Percentiles rank a stretch among this genome's conserved stretches.
Conservation (phyloP, 2,113 vertebrate species). For the Hypanus sabinus region DNA sequence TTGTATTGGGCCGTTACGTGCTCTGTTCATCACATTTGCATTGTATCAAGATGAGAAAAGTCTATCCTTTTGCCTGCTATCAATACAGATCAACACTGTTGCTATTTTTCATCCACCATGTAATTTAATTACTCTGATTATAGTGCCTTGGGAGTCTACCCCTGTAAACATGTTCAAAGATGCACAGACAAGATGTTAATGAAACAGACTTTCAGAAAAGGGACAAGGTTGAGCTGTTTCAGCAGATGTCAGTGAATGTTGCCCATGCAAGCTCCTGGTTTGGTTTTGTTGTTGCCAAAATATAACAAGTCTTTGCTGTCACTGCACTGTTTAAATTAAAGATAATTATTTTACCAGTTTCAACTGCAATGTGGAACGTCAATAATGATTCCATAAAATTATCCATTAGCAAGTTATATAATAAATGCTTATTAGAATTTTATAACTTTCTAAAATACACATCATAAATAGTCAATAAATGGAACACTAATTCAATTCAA, state of each 20-base stretch:
- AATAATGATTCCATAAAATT: no score
- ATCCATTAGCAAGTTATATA: no score
- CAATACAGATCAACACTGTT: constrained; percentile 4
- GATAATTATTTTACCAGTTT: no score
- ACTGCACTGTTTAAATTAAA: not conserved
- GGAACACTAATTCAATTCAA: no score
- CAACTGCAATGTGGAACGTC: no score
- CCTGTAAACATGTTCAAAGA: constrained; percentile 32
- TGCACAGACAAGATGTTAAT: constrained; percentile 35
- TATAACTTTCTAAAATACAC: no score
- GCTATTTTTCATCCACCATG: not conserved
- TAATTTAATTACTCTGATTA: constrained; percentile 29
- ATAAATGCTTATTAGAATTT: no score
- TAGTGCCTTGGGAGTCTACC: constrained; percentile 17
- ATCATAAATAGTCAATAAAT: no score
- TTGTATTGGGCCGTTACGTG: not conserved
- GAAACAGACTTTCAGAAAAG: constrained; percentile 29
- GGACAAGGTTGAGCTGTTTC: constrained; percentile 32
- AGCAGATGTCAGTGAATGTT: constrained; percentile 11
- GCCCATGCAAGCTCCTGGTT: not conserved
- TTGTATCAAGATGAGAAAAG: not conserved
- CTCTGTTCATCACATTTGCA: not conserved
- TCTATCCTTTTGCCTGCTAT: not conserved
- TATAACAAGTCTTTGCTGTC: not conserved
- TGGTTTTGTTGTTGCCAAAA: not conserved